phyloP scores from a whole-genome alignment of 2,113 vertebrate genomes.

The Prunella himalayana region DNA sequence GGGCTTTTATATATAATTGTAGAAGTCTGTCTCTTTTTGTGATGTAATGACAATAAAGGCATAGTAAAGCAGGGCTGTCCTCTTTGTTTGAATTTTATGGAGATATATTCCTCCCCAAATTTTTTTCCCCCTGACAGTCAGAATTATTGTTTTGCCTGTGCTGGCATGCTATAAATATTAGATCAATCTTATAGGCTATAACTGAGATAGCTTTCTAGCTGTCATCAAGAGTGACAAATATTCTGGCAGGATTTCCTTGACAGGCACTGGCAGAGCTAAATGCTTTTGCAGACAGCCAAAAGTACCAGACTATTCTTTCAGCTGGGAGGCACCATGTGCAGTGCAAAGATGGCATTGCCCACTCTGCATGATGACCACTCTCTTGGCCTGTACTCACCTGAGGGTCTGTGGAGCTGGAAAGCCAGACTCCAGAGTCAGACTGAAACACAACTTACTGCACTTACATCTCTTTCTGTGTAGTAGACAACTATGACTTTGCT shows the following conservation, averaged over 20 bases:
- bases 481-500: background rate
- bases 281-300: background rate
- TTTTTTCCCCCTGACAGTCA: background rate
- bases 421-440: background rate
- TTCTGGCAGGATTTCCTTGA: background rate
- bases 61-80: background rate
- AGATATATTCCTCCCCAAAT: background rate
- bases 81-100: background rate
- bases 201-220: slow-evolving; percentile 7
- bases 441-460: background rate
- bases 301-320: background rate
- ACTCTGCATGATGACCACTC: background rate
- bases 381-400: background rate
- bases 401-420: background rate
- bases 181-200: slow-evolving; percentile 14
- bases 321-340: background rate
- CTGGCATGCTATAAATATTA: slow-evolving; percentile 20
- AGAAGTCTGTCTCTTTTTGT: background rate
- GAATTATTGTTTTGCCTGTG: slow-evolving; percentile 47
- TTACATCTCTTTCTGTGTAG: background rate
- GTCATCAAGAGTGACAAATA: slow-evolving; percentile 15
- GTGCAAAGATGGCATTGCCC: background rate
- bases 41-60: background rate
- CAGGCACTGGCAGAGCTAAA: background rate
- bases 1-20: background rate